phyloP scores from a whole-genome alignment of 2,113 vertebrate genomes.

The Sebastes fasciatus region DNA sequence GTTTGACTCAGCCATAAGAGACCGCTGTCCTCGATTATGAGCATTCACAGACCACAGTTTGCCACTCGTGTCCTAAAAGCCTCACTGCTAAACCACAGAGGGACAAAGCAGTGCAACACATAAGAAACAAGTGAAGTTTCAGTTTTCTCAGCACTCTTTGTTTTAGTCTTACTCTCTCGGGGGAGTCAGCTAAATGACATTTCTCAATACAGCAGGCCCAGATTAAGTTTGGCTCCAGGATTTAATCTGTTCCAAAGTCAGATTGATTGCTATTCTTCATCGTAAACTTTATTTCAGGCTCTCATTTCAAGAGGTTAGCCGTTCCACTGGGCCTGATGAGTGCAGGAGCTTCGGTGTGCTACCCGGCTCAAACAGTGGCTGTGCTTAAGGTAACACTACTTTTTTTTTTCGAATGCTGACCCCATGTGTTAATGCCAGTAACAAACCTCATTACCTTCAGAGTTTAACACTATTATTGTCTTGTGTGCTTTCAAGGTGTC shows the following conservation, averaged over 20 bases:
- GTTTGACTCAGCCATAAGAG: not conserved
- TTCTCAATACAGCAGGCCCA: not conserved
- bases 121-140: not conserved
- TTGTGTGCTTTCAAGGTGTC: conserved; percentile 67
- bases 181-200: not conserved
- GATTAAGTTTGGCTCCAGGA: not conserved
- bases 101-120: not conserved
- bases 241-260: conserved; percentile 3
- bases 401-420: not conserved
- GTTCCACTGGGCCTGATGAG: conserved; percentile 87
- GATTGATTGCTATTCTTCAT: not conserved
- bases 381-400: conserved; percentile 85
- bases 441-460: not conserved
- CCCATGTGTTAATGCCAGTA: not conserved
- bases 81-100: not conserved
- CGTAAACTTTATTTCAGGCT: conserved; percentile 79
- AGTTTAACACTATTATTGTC: not conserved
- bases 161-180: not conserved
- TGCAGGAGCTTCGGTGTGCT: conserved; percentile 89
- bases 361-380: conserved; percentile 89
- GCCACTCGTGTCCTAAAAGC: too few relatives aligned
- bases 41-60: not conserved
- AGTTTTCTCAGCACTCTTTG: not conserved
- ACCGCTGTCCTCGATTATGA: not conserved
- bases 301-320: conserved; percentile 87